Conservation (phyloP, 2,888 invertebrate genomes). For the Leptinotarsa peninsularis region DNA sequence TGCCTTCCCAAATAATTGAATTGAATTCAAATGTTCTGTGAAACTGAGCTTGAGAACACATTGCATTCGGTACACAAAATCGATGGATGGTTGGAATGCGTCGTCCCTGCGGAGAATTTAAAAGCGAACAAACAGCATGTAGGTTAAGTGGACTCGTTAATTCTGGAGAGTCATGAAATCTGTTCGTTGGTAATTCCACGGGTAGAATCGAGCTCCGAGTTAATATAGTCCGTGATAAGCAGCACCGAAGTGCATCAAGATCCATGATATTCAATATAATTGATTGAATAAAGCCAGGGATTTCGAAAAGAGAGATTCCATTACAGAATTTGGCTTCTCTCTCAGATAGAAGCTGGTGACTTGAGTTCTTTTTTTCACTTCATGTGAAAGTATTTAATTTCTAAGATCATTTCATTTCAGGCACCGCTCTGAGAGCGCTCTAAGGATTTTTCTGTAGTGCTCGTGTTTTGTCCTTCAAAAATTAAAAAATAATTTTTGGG, state of each 20-base stretch:
- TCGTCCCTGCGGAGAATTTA: not conserved
- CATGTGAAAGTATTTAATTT: too few species aligned
- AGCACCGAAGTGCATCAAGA: not conserved
- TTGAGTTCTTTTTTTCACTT: too few species aligned
- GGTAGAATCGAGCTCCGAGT: not conserved
- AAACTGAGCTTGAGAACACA: not conserved
- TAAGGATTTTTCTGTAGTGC: too few species aligned
- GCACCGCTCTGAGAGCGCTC: too few species aligned
- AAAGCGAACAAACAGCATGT: slow-evolving; percentile 9
- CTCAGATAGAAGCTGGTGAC: too few species aligned
- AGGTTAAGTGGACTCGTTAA: slow-evolving; percentile 17
- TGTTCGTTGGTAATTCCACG: not conserved
- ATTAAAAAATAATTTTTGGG: too few species aligned
- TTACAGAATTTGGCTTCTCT: not conserved
- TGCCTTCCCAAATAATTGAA: too few species aligned
- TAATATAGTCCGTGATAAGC: slow-evolving; percentile 2
- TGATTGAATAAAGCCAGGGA: not conserved
- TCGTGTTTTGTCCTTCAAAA: too few species aligned
- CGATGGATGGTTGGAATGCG: not conserved
- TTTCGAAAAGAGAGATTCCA: not conserved
- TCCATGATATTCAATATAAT: not conserved
- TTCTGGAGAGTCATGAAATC: slow-evolving; percentile 11
- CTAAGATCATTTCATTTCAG: too few species aligned
- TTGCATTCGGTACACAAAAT: not conserved
- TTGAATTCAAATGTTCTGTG: not conserved